Conservation (phyloP, 2,888 invertebrate genomes). For the Stramonita haemastoma region DNA sequence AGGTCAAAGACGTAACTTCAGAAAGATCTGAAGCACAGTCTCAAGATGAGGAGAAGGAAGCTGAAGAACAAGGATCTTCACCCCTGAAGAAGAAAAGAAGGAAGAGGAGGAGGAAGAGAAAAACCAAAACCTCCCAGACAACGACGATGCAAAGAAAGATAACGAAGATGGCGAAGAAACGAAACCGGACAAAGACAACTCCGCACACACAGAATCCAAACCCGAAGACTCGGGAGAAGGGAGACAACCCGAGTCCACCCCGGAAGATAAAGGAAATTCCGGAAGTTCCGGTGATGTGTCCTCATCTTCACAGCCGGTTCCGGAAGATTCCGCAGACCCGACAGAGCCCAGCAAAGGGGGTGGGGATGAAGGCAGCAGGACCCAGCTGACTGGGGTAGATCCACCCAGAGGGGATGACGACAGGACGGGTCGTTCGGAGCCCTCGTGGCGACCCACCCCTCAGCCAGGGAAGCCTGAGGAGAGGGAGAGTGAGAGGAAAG, state of each 20-base stretch:
- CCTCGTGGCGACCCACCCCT: background rate
- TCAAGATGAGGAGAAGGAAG: background rate
- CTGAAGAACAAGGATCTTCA: background rate
- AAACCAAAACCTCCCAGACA: background rate
- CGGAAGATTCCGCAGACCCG: slow-evolving; percentile 1
- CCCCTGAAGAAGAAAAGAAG: too few relatives aligned
- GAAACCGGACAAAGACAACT: background rate
- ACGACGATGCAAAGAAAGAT: background rate
- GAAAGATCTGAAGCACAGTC: background rate
- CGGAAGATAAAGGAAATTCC: background rate
- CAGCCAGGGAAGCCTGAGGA: background rate
- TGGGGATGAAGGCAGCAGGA: background rate
- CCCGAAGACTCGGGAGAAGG: background rate
- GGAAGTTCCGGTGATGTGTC: background rate
- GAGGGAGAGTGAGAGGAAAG: background rate
- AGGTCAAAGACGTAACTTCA: background rate
- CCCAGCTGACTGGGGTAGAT: background rate
- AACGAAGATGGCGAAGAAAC: background rate
- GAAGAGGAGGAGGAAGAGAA: background rate
- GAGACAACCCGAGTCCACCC: background rate
- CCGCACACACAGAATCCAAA: background rate
- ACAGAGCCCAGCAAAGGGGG: background rate
- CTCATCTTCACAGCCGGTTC: background rate
- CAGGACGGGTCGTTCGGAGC: background rate
- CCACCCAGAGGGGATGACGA: background rate